A percentile compares a stretch with the other conserved stretches of the same genome.
These are phyloP conservation scores for Drosophila littoralis DNA, from an alignment of 1,140 invertebrate species.

Conservation along the genomic window DNA sequence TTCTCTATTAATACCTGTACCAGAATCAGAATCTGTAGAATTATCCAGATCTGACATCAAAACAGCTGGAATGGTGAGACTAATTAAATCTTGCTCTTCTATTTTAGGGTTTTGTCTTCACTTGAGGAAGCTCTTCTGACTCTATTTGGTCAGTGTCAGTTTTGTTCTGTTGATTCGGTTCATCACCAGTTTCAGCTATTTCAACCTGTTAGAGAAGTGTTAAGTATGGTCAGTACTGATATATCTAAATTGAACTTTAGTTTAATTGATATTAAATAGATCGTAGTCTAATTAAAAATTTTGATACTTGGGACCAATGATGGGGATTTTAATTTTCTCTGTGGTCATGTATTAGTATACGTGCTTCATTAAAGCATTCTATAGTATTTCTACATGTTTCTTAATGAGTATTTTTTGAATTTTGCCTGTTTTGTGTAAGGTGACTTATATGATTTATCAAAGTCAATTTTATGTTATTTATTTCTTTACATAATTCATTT, in stretches of 20 bases:
- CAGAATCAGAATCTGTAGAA: background rate
- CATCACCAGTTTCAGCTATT: background rate
- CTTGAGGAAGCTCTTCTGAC: background rate
- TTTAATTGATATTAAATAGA: conserved; percentile 1
- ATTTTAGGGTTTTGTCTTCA: background rate
- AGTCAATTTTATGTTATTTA: too few species aligned
- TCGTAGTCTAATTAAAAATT: too few species aligned
- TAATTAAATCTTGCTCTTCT: conserved; percentile 6
- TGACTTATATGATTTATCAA: too few species aligned
- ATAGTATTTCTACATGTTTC: too few species aligned
- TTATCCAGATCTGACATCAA: too few species aligned
- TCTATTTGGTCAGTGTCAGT: background rate
- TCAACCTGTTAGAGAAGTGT: background rate
- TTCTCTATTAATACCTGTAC: conserved; percentile 1
- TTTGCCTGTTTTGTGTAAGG: too few species aligned
- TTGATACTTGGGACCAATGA: too few species aligned
- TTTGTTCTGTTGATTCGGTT: conserved; percentile 9
- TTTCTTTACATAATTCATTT: too few species aligned
- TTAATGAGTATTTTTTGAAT: too few species aligned
- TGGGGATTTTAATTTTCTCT: too few species aligned
- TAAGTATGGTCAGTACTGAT: background rate
- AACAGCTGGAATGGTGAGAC: conserved; percentile 1
- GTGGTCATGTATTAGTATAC: too few species aligned
- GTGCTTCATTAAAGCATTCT: too few species aligned
- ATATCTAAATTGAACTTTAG: background rate